Evolutionary conservation across 2,888 invertebrate genomes (phyloP).

Genomic region (Sesamia inferens): DNA sequence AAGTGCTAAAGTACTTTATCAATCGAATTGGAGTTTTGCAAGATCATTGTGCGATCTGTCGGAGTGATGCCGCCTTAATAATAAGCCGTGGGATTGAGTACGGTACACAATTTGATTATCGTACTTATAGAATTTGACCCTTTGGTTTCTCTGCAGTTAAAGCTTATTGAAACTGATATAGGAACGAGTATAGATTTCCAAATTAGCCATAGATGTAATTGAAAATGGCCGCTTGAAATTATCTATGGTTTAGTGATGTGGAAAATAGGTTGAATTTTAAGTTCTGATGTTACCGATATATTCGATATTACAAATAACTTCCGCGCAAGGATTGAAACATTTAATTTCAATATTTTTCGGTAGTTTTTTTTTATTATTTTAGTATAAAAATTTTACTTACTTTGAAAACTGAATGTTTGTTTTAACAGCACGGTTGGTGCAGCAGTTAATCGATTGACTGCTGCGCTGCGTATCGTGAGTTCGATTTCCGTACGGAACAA

Average conservation of each 20-base stretch:
- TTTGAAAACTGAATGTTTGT: no score
- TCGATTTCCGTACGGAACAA: no score
- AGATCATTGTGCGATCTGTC: conserved; percentile 67
- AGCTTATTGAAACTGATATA: neutral
- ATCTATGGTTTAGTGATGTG: neutral
- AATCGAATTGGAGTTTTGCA: conserved; percentile 69
- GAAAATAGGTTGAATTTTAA: neutral
- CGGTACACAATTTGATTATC: neutral
- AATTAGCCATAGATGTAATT: neutral
- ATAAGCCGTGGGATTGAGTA: neutral
- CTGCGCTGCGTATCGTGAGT: no score
- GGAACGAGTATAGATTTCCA: neutral
- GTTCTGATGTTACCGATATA: no score
- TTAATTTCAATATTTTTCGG: neutral
- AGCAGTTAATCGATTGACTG: no score
- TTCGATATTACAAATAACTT: neutral
- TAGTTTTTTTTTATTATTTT: neutral
- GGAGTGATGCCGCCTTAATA: conserved; percentile 6
- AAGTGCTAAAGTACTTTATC: conserved; percentile 71
- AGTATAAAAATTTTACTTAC: neutral
- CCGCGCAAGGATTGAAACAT: neutral
- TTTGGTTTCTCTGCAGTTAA: neutral
- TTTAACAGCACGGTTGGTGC: no score
- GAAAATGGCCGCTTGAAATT: neutral
- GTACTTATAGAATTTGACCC: neutral